These are phyloP conservation scores for Pristis pectinata DNA, from an alignment of 2,797 vertebrate genomes.

Conservation along the genomic window DNA sequence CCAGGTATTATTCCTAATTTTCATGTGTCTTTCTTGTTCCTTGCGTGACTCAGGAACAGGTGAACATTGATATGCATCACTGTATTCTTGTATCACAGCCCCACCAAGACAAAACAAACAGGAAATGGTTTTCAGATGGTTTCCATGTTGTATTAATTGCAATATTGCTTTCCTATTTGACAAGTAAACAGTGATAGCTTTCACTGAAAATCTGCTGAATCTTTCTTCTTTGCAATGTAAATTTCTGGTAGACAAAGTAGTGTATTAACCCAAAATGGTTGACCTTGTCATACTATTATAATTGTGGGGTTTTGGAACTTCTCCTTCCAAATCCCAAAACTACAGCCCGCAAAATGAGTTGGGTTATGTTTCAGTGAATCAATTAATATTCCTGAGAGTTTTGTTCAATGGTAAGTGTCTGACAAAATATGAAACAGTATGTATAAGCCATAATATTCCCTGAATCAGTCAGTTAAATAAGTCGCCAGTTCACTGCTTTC, in stretches of 20 bases:
- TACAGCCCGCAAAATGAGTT: neutral
- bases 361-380: neutral
- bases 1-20: neutral
- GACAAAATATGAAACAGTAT: neutral
- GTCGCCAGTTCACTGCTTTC: neutral
- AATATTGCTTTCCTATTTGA: neutral
- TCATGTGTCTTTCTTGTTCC: neutral
- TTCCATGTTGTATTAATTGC: neutral
- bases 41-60: neutral
- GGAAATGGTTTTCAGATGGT: neutral
- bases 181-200: slow-evolving; percentile 17
- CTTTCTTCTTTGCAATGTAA: slow-evolving; percentile 12
- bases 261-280: neutral
- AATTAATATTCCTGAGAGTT: neutral
- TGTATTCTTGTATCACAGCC: neutral
- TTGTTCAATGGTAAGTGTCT: neutral
- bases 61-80: neutral
- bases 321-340: neutral
- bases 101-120: neutral
- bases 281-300: neutral
- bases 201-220: neutral
- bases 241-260: neutral
- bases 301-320: neutral
- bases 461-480: neutral
- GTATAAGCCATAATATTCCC: neutral